Evolutionary conservation across 92 coral and sea anemone species (phyloP).

Genomic region (Parazoanthus darwini): DNA sequence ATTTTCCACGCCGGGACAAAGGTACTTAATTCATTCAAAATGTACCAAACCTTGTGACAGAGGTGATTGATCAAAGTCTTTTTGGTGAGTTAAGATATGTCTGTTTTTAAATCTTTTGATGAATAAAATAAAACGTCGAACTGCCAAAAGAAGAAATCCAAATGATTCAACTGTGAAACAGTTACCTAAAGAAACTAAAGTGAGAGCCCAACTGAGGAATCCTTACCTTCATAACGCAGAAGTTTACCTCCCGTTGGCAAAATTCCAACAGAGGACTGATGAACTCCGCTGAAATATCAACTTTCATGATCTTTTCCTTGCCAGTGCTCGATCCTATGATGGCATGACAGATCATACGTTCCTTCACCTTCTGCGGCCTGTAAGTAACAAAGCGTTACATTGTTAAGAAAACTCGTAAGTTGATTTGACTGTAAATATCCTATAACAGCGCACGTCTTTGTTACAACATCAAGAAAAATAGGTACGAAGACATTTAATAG

Average conservation of each 20-base stretch:
- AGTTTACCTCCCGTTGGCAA: constrained; percentile 85
- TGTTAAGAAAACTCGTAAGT: background rate
- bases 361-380: constrained; percentile 89
- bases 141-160: background rate
- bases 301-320: constrained; percentile 96
- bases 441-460: background rate
- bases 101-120: no score
- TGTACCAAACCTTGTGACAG: no score
- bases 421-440: background rate
- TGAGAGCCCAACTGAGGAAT: background rate
- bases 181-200: background rate
- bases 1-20: no score
- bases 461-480: background rate
- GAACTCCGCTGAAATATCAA: constrained; percentile 90
- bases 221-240: constrained; percentile 92
- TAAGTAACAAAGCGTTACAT: background rate
- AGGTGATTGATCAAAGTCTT: no score
- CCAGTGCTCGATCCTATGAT: constrained; percentile 98
- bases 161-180: background rate
- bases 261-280: constrained; percentile 91
- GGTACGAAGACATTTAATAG: background rate
- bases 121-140: background rate
- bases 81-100: no score
- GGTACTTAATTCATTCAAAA: no score
- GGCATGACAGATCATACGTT: constrained; percentile 99